Percentiles rank a stretch among this genome's conserved stretches.
Evolutionary conservation across 2,113 vertebrate genomes (phyloP).

Genomic region (Grallaria varia): DNA sequence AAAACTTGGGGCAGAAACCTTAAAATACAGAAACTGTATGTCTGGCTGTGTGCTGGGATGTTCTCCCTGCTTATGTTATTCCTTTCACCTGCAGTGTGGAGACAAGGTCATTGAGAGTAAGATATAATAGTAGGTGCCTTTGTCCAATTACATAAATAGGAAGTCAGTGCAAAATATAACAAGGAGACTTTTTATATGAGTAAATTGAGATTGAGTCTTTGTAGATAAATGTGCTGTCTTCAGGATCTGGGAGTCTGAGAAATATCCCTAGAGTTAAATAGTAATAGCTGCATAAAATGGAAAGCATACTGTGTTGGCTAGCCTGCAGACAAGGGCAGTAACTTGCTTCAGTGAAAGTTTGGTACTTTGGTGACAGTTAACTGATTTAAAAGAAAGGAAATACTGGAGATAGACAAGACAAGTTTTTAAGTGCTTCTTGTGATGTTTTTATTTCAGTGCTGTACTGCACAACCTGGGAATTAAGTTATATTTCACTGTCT

Average conservation of each 20-base stretch:
- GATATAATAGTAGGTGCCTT: background rate
- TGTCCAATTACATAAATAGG: accelerated
- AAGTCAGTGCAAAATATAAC: background rate
- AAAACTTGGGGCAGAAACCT: background rate
- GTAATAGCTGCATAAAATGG: background rate
- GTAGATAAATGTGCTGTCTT: background rate
- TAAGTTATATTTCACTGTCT: background rate
- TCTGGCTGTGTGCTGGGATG: background rate
- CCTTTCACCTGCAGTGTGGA: background rate
- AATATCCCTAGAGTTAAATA: background rate
- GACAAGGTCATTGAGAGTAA: background rate
- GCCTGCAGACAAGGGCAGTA: background rate
- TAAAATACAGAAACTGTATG: background rate
- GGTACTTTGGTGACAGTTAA: background rate
- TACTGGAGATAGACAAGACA: background rate
- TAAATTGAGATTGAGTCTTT: background rate
- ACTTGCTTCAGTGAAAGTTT: background rate
- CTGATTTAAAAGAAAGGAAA: background rate
- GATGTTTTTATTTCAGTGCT: background rate
- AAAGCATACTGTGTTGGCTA: accelerated
- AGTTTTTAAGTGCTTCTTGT: background rate
- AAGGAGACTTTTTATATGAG: background rate
- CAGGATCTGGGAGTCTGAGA: background rate
- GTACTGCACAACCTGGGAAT: background rate
- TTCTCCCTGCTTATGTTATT: background rate